Evolutionary conservation across 2,113 vertebrate genomes (phyloP).

Genomic region (Dasyprocta punctata): DNA sequence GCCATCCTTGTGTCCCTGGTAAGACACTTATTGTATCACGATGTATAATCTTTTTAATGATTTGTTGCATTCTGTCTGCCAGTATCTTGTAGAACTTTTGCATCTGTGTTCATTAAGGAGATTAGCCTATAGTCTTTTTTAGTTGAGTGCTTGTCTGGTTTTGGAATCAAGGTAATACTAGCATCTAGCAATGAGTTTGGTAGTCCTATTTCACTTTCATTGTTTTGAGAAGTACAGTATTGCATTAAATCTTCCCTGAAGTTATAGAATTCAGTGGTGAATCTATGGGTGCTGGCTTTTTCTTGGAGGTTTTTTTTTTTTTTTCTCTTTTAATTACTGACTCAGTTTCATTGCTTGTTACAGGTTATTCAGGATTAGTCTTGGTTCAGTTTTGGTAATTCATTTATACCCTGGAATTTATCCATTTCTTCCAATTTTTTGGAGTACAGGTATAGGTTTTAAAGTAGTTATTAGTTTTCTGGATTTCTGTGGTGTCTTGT

Average conservation of each 20-base stretch:
- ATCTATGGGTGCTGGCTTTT: neutral
- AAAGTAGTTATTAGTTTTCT: neutral
- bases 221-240: neutral
- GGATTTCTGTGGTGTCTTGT: neutral
- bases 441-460: neutral
- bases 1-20: neutral
- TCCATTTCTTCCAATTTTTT: neutral
- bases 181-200: neutral
- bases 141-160: neutral
- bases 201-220: neutral
- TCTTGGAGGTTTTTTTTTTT: neutral
- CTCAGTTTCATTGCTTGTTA: neutral
- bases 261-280: neutral
- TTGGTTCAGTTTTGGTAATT: neutral
- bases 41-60: neutral
- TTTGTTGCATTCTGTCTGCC: neutral
- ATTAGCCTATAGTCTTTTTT: neutral
- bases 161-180: neutral
- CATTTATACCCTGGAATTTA: neutral
- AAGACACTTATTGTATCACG: neutral
- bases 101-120: neutral
- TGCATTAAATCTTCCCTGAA: neutral
- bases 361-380: neutral
- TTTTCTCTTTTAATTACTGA: neutral
- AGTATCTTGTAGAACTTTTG: neutral